Evolutionary conservation across 2,797 vertebrate genomes (phyloP).

Genomic region (Paedocypris micromegethes): DNA sequence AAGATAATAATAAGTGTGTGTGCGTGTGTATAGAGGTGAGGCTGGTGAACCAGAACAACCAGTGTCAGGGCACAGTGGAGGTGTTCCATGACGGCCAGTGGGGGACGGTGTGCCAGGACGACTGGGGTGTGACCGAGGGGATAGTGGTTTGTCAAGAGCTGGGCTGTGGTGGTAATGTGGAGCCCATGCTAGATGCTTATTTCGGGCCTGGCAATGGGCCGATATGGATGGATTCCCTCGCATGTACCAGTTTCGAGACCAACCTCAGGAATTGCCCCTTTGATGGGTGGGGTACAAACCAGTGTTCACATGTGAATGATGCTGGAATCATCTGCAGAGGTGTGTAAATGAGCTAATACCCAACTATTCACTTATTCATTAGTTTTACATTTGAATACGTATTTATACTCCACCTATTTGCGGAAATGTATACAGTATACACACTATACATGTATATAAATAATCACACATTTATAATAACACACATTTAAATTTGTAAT

Average conservation of each 20-base stretch:
- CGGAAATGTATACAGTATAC: too few relatives aligned
- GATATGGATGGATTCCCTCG: slow-evolving; percentile 28
- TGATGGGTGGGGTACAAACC: slow-evolving; percentile 12
- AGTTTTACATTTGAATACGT: neutral
- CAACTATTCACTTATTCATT: neutral
- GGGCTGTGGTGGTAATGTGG: slow-evolving; percentile 42
- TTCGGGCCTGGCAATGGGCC: neutral
- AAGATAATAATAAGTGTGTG: too few relatives aligned
- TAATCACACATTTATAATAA: too few relatives aligned
- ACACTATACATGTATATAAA: too few relatives aligned
- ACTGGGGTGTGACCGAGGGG: slow-evolving; percentile 52
- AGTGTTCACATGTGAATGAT: slow-evolving; percentile 15
- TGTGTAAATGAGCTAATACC: neutral
- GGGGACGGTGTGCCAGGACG: slow-evolving; percentile 37
- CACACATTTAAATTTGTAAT: too few relatives aligned
- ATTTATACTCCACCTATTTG: too few relatives aligned
- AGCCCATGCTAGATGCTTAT: slow-evolving; percentile 3
- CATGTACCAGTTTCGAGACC: slow-evolving; percentile 2
- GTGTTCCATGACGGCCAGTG: slow-evolving; percentile 24
- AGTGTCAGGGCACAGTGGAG: slow-evolving; percentile 18
- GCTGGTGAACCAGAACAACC: neutral
- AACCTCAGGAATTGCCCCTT: slow-evolving; percentile 19
- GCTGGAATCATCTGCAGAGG: slow-evolving; percentile 24
- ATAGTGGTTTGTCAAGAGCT: slow-evolving; percentile 49
- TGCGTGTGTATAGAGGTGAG: slow-evolving; percentile 8